Conservation (phyloP, 2,113 vertebrate species). For the Thalassarche chlororhynchos region DNA sequence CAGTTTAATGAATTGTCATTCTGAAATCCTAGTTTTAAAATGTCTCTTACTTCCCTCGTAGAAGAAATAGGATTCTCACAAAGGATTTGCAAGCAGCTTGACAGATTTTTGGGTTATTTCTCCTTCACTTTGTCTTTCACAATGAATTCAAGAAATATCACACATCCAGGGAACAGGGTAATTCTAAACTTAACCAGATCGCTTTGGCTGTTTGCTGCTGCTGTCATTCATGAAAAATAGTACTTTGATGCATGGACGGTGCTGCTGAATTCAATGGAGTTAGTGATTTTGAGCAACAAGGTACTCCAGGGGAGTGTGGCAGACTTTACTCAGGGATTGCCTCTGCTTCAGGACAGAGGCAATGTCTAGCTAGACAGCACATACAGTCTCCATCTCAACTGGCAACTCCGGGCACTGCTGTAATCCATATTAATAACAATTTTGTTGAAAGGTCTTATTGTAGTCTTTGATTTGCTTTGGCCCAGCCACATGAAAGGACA, state of each 20-base stretch:
- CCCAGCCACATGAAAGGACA: background rate
- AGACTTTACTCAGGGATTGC: background rate
- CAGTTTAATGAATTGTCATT: background rate
- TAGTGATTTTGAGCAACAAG: background rate
- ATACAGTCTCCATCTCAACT: background rate
- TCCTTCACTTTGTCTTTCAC: background rate
- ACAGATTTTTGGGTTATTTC: background rate
- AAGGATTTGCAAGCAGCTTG: background rate
- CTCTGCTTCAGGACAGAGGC: background rate
- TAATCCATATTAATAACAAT: conserved; percentile 45
- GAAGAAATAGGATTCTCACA: background rate
- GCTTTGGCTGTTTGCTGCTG: background rate
- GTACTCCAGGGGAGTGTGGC: background rate
- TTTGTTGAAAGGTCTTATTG: conserved; percentile 52
- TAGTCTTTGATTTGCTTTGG: conserved; percentile 43
- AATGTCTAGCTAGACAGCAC: background rate
- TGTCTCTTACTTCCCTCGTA: background rate
- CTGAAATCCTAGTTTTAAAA: background rate
- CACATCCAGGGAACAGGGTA: background rate
- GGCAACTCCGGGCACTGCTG: background rate
- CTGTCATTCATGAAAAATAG: background rate
- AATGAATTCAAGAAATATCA: background rate
- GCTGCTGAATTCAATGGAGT: background rate
- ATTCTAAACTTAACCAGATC: background rate
- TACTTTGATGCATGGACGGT: background rate